Percentiles rank a stretch among this genome's conserved stretches.
These are phyloP conservation scores for Euphonia xanthogaster DNA, from an alignment of 2,797 vertebrate species.

Conservation along the genomic window DNA sequence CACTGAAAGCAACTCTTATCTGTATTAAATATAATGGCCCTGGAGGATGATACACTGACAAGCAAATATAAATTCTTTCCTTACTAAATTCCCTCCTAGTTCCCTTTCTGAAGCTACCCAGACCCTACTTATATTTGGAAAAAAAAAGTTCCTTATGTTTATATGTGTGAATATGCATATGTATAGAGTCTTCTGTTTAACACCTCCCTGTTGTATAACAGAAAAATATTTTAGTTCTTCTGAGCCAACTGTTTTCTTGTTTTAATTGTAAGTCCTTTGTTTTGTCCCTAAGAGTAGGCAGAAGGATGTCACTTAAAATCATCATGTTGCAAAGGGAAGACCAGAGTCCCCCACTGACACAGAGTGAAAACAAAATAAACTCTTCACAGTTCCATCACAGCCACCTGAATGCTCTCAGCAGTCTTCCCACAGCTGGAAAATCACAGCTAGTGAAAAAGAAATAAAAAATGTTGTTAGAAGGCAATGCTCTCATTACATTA, in stretches of 20 bases:
- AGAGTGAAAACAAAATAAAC: not conserved
- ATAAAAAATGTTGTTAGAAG: not conserved
- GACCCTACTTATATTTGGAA: not conserved
- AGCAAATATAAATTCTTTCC: not conserved
- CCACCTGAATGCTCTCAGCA: rapidly evolving
- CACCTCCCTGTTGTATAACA: not conserved
- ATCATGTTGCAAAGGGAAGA: not conserved
- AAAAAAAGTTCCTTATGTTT: not conserved
- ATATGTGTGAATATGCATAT: not conserved
- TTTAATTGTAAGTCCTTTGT: not conserved
- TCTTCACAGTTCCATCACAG: not conserved
- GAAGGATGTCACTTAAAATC: not conserved
- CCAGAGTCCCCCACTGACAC: not conserved
- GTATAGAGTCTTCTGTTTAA: not conserved
- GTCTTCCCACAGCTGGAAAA: not conserved
- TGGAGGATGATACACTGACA: not conserved
- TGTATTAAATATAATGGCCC: not conserved
- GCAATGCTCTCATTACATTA: not conserved
- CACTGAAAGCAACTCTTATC: not conserved
- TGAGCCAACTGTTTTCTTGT: not conserved
- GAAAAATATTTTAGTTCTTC: not conserved
- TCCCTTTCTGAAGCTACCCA: not conserved
- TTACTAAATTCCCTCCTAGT: not conserved
- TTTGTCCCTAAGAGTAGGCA: not conserved
- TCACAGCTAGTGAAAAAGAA: not conserved